Percentiles rank a stretch among this genome's conserved stretches.
Evolutionary conservation across 53 echinoderm and acorn worm species (phyloP).

Genomic region (Echinarachnius parma): DNA sequence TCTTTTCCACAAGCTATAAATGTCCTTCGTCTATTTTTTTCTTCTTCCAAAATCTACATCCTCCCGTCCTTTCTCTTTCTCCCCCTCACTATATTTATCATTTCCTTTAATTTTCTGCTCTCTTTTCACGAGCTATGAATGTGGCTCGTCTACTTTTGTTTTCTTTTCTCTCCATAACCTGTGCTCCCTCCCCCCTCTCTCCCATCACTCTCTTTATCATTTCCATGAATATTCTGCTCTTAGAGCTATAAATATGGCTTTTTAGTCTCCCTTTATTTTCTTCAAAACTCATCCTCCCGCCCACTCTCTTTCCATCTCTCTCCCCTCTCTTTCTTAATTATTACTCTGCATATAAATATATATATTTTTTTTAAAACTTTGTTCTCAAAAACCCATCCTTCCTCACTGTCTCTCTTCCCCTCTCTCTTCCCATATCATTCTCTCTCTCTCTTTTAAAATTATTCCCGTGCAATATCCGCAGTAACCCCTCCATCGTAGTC

Average conservation of each 20-base stretch:
- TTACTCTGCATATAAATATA: not conserved
- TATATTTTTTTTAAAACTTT: not conserved
- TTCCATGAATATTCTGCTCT: not conserved
- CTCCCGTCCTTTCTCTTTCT: too few relatives aligned
- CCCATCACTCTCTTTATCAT: not conserved
- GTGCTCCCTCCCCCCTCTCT: not conserved
- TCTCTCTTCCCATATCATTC: not conserved
- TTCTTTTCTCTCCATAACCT: not conserved
- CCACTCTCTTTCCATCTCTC: too few relatives aligned
- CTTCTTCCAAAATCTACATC: too few relatives aligned
- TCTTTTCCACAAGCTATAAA: not conserved
- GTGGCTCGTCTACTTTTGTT: not conserved
- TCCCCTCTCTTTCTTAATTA: not conserved
- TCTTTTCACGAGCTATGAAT: not conserved
- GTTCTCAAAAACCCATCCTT: too few relatives aligned
- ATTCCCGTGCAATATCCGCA: too few relatives aligned
- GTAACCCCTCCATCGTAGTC: too few relatives aligned
- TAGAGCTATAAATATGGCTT: not conserved
- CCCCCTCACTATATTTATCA: too few relatives aligned
- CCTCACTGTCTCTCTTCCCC: not conserved
- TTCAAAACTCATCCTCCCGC: too few relatives aligned
- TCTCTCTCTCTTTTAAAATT: not conserved
- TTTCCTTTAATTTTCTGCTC: not conserved
- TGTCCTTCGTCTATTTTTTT: too few relatives aligned
- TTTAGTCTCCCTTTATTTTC: too few relatives aligned